phyloP scores from a whole-genome alignment of 2,113 vertebrate genomes.

The Phylloscopus trochilus region DNA sequence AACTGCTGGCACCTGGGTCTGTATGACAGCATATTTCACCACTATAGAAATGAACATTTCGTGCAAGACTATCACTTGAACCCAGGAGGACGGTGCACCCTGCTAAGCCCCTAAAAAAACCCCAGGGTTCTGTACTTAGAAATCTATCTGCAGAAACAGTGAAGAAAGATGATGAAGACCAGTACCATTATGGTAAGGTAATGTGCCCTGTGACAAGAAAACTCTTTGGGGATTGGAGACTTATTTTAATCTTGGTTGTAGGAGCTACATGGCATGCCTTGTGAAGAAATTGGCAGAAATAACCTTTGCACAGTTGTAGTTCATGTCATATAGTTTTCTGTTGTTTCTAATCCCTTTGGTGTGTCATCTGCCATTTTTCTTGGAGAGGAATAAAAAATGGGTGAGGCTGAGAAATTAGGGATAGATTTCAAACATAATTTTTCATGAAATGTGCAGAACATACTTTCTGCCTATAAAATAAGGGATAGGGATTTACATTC shows the following conservation, averaged over 20 bases:
- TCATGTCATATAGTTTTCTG: neutral
- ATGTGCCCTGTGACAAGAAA: neutral
- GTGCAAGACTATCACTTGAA: neutral
- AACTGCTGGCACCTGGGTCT: neutral
- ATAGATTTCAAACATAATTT: neutral
- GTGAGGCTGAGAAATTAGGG: neutral
- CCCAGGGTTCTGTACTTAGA: neutral
- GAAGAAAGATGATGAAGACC: neutral
- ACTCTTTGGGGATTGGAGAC: neutral
- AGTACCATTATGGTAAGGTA: neutral
- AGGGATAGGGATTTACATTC: neutral
- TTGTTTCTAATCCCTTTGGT: neutral
- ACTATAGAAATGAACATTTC: neutral
- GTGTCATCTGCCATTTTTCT: neutral
- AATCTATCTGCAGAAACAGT: neutral
- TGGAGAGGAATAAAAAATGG: neutral
- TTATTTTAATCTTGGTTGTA: neutral
- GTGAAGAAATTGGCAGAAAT: neutral
- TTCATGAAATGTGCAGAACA: neutral
- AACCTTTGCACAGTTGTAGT: neutral
- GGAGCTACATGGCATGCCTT: neutral
- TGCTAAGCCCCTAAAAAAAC: neutral
- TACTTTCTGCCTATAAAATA: neutral
- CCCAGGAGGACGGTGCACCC: rapidly evolving
- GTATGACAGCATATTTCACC: neutral